Base-by-base conservation (phyloP, 2,113 vertebrate species). In the Dipodomys spectabilis region DNA sequence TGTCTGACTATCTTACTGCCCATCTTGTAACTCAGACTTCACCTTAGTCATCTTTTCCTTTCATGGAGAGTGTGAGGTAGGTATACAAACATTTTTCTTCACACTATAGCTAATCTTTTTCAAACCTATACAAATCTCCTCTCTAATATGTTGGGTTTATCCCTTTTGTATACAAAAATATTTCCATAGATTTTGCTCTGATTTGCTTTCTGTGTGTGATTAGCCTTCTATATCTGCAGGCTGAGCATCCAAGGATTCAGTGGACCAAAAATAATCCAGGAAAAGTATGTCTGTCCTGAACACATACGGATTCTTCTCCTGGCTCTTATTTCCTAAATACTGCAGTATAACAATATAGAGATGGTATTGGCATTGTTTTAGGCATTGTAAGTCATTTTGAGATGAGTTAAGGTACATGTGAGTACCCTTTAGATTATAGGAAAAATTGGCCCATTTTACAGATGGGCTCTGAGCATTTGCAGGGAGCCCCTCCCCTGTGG, bases 331-430 rank as follows among this genome's bases (percentile, higher is more conserved):
- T n/a, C 39, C 39, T 39, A 39, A 39, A 39, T 39, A 39, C 39
- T 39, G 39, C 39, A 39, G 5, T 39, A 39, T 39, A 39, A 39
- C 39, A 39, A 39, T 39, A 39, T 39, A 39, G 39, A 39, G 39
- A 39, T 39, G 39, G 39, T 39, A 39, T 39, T 39, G 39, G 39
- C 8, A 0, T 19, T 8, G 8, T 10, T 0, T 12, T 4, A 1
- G 68, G 27, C n/a, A 9, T 23, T 1, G 1, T 4, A 4, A 19
- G 32, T 7, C 32, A 8, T 27, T 22, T n/a, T 19, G 27, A 60
- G 28, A 39, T 20, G 44, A 73, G 7, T n/a, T 60, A 4, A 44
- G 1, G 60, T 10, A 0, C 1, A 23, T 0, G 11, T 35, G 49
- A 49, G 6, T 23, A 11, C 7, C 2, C 20, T 7, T 28, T 45